These are phyloP conservation scores for Procambarus virginalis DNA, from an alignment of 1,140 invertebrate species.

Conservation along the genomic window DNA sequence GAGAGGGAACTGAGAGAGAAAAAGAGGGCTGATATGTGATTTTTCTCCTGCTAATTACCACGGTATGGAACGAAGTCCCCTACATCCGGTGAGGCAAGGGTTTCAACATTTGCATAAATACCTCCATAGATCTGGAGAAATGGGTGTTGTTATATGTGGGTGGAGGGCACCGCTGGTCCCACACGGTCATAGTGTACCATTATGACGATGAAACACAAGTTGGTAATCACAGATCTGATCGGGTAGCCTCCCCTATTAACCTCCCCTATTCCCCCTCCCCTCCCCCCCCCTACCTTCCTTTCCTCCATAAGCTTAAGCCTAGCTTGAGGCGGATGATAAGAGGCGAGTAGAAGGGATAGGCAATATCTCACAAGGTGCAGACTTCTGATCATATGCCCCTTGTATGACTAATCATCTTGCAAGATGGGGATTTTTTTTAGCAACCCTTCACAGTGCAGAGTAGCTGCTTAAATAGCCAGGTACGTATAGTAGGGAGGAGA, in stretches of 20 bases:
- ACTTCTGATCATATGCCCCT: too few species aligned
- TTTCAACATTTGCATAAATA: conserved; percentile 20
- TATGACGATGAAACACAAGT: neutral
- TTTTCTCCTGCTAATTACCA: too few species aligned
- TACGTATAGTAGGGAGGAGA: too few species aligned
- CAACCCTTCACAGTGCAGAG: too few species aligned
- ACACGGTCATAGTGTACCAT: neutral
- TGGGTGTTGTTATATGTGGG: conserved; percentile 25
- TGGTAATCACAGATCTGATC: neutral
- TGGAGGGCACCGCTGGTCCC: neutral
- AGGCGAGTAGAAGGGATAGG: neutral
- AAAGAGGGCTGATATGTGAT: neutral
- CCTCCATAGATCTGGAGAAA: conserved; percentile 30
- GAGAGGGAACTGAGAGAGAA: neutral
- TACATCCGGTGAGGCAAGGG: conserved; percentile 13
- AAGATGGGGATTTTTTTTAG: too few species aligned
- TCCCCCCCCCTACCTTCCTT: neutral
- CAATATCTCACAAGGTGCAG: neutral
- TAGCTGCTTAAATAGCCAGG: too few species aligned
- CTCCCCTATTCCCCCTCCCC: too few species aligned
- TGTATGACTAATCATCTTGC: too few species aligned
- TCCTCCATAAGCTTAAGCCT: neutral
- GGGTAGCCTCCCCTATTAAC: neutral
- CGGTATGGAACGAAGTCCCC: too few species aligned
- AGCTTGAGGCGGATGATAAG: too few species aligned